Conservation (phyloP, 64 coral and sea anemone genomes). For the Stichodactyla helianthus region DNA sequence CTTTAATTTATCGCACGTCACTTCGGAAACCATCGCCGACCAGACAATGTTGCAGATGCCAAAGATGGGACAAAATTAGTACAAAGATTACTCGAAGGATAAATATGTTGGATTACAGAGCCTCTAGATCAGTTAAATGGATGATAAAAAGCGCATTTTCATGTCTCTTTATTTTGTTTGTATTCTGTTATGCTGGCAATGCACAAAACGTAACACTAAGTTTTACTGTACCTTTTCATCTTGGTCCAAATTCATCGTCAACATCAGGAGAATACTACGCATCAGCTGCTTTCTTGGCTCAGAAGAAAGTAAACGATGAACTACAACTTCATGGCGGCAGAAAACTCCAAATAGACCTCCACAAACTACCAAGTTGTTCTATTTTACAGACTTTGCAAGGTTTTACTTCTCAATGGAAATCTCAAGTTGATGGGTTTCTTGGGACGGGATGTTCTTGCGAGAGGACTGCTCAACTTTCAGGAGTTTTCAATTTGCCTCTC, state of each 20-base stretch:
- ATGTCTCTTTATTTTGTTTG: neutral
- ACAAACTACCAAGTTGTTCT: neutral
- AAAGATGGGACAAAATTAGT: neutral
- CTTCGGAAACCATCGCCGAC: neutral
- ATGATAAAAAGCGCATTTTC: neutral
- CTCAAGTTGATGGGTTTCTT: slow-evolving; percentile 32
- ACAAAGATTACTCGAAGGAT: neutral
- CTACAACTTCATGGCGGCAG: slow-evolving; percentile 1
- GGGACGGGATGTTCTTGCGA: slow-evolving; percentile 44
- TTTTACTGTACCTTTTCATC: neutral
- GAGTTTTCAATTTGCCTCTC: slow-evolving; percentile 36
- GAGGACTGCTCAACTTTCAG: slow-evolving; percentile 20
- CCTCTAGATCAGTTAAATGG: neutral
- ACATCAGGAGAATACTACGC: slow-evolving; percentile 3
- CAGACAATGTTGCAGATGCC: no score
- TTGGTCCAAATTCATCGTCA: neutral
- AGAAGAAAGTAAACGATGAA: slow-evolving; percentile 9
- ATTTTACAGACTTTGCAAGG: slow-evolving; percentile 6
- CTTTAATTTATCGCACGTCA: neutral
- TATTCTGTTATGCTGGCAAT: neutral
- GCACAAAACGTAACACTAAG: neutral
- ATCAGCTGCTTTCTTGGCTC: slow-evolving; percentile 15
- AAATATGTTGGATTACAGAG: neutral
- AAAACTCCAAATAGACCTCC: slow-evolving; percentile 12
- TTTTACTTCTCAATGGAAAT: slow-evolving; percentile 23